Base-by-base conservation (phyloP, 23 tunicate genomes). In the Trididemnum miniatum region DNA sequence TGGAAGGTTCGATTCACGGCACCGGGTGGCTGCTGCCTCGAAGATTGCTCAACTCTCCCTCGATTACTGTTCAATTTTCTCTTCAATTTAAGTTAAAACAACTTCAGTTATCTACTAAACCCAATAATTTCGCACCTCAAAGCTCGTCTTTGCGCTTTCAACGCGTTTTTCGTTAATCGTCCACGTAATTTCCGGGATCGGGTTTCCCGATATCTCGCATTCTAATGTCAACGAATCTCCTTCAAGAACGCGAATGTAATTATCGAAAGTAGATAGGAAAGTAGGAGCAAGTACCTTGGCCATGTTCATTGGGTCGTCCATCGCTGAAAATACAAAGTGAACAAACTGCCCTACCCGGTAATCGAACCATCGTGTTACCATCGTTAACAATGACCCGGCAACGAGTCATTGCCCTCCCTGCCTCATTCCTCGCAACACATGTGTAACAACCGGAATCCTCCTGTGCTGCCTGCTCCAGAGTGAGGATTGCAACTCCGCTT, bases 381-480 rank as follows among this genome's bases (percentile, higher is more conserved):
- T 85, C 89, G 77, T 78, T 65, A 18, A 93, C 93, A 2, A 65
- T 59, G 1, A 93, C 98, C 74, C 80, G 84, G 76, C 98, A 88
- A 34, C 65, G 66, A 25, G 89, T 88, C 20, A 66, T 80, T 18
- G 84, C 83, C 51, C 69, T 36, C 34, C 98, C 98, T 59, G 83
- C 98, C 1, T 65, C 35, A 36, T 93, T 93, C 25, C 50, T 75
- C n/a, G 93, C 98, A 26, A 84, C 65, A 65, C 98, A 93, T 9
- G 86, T 80, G 75, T 88, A 93, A 31, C 67, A 34, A 9, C 98
- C 98, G 1, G 88, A 76, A 36, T 93, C 98, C 35, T 93, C 98
- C 15, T 82, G 73, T 4, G 90, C 77, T 1, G 86, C 98, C 57
- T 88, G 87, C 62, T 93, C 98, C 59, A 93, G 39, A 3, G 81